Percentiles rank a stretch among this genome's conserved stretches.
These are phyloP conservation scores for Cyclina sinensis DNA, from an alignment of 1,140 invertebrate species.

Conservation along the genomic window DNA sequence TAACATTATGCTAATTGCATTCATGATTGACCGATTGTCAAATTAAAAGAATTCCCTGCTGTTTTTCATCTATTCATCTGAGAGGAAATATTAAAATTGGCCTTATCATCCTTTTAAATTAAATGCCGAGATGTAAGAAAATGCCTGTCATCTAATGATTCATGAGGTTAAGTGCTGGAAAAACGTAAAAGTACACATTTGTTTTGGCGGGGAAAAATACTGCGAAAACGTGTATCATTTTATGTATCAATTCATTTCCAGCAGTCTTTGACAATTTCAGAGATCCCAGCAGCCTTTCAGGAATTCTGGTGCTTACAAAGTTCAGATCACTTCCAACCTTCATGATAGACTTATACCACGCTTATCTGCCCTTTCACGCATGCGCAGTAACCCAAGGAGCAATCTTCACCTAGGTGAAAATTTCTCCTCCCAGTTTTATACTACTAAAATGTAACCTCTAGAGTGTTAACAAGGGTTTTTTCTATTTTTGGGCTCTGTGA, in stretches of 20 bases:
- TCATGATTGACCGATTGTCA: too few species aligned
- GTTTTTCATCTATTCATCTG: too few species aligned
- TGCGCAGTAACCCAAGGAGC: neutral
- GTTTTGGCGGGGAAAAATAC: too few species aligned
- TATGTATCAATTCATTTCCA: neutral
- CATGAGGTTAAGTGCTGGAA: too few species aligned
- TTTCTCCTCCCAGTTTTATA: too few species aligned
- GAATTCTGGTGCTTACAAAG: neutral
- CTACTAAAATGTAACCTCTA: too few species aligned
- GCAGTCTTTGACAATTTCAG: neutral
- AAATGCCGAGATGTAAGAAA: neutral
- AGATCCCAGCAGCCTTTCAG: neutral
- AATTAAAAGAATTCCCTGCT: too few species aligned
- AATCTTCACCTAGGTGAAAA: neutral
- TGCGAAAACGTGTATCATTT: too few species aligned
- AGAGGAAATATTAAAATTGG: neutral
- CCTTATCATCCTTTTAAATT: neutral
- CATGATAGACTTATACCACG: neutral
- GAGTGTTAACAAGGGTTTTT: too few species aligned
- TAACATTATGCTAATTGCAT: too few species aligned
- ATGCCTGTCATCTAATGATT: neutral
- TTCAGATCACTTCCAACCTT: neutral
- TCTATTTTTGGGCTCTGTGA: too few species aligned
- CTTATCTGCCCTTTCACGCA: constrained; percentile 14
- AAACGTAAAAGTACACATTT: neutral